Percentiles rank a stretch among this genome's conserved stretches.
Evolutionary conservation across 2,888 invertebrate genomes (phyloP).

Genomic region (Polydrusus cervinus): DNA sequence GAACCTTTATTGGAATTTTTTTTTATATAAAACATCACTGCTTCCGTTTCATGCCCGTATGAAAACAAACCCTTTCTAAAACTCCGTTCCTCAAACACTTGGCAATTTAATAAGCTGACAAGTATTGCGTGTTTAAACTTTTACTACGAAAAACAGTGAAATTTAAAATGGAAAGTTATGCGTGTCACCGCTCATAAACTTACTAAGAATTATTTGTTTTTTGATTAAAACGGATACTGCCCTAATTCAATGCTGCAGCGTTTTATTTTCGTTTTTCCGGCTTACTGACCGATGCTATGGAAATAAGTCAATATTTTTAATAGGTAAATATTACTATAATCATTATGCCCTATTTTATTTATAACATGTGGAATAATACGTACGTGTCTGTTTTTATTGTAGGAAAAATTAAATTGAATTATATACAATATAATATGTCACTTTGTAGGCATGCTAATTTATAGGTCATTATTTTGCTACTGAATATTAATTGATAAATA

Average conservation of each 20-base stretch:
- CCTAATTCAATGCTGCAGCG: constrained; percentile 1
- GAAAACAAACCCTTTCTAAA: background rate
- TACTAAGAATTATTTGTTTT: constrained; percentile 15
- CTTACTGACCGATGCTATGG: background rate
- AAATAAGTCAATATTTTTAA: constrained; percentile 1
- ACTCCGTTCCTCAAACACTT: background rate
- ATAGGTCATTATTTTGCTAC: no score
- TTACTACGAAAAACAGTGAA: constrained; percentile 19
- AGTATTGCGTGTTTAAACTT: constrained; percentile 25
- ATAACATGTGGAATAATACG: background rate
- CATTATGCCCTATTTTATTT: background rate
- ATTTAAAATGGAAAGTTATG: constrained; percentile 45
- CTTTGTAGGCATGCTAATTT: no score
- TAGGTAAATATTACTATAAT: constrained; percentile 5
- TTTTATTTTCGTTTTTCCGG: background rate
- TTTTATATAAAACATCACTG: no score
- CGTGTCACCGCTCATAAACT: constrained; percentile 6
- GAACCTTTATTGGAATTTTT: no score
- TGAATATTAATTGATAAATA: background rate
- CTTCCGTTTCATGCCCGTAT: background rate
- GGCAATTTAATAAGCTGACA: constrained; percentile 7
- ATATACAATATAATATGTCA: background rate
- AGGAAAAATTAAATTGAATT: background rate
- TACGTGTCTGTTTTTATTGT: background rate
- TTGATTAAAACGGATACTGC: constrained; percentile 4